Conservation (phyloP, 2,888 invertebrate genomes). For the Minunthozetes semirufus region DNA sequence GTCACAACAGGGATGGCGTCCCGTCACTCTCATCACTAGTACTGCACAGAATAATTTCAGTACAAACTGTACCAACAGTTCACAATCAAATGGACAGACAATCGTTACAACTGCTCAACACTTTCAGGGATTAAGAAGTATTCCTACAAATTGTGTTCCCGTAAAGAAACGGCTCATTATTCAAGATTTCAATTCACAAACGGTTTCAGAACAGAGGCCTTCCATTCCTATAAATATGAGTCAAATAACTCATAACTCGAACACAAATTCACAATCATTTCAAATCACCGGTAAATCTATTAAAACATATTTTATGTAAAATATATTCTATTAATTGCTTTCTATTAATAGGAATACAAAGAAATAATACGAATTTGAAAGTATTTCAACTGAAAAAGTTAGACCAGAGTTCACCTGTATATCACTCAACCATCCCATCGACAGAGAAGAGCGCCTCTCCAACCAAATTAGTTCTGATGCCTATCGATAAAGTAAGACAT, state of each 20-base stretch:
- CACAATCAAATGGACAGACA: not conserved
- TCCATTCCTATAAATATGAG: not conserved
- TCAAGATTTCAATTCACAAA: not conserved
- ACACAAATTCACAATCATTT: slow-evolving; percentile 4
- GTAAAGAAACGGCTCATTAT: not conserved
- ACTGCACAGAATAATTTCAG: not conserved
- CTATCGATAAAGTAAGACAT: not conserved
- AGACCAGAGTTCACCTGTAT: not conserved
- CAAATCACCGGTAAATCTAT: slow-evolving; percentile 11
- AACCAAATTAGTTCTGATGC: not conserved
- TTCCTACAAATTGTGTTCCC: slow-evolving; percentile 11
- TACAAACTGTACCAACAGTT: not conserved
- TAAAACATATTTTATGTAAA: not conserved
- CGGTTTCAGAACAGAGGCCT: not conserved
- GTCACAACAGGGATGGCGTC: slow-evolving; percentile 15
- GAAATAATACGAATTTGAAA: not conserved
- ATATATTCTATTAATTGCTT: not conserved
- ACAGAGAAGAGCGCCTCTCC: not conserved
- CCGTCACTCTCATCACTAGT: slow-evolving; percentile 16
- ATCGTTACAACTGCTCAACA: not conserved
- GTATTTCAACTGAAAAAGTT: slow-evolving; percentile 7
- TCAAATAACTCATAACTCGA: not conserved
- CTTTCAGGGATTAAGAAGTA: slow-evolving; percentile 9
- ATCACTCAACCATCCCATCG: not conserved
- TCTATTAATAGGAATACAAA: not conserved